Evolutionary conservation across 1,140 invertebrate species (phyloP).

Genomic region (Eciton burchellii): DNA sequence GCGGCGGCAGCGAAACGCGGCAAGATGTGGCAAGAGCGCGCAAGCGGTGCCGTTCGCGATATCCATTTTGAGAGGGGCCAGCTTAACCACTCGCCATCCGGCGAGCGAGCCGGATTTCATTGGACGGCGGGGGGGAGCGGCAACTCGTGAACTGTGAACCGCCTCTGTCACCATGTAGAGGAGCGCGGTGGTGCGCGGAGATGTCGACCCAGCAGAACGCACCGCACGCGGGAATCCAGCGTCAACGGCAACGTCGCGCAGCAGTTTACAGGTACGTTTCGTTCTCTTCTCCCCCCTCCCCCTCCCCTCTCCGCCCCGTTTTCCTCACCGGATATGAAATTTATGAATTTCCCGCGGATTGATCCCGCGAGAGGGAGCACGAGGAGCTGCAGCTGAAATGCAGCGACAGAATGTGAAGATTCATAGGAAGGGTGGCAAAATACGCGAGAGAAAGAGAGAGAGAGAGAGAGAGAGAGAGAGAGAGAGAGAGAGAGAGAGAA

Average conservation of each 20-base stretch:
- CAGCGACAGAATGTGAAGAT: no score
- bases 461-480: no score
- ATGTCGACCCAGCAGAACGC: not conserved
- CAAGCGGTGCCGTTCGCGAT: slow-evolving; percentile 26
- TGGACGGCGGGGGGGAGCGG: not conserved
- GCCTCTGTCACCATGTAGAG: slow-evolving; percentile 16
- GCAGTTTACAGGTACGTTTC: slow-evolving; percentile 34
- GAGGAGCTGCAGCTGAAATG: no score
- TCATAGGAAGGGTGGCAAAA: no score
- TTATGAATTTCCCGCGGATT: no score
- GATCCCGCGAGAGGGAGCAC: no score
- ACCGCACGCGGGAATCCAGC: not conserved
- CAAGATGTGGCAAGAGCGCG: slow-evolving; percentile 36
- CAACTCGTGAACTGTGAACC: not conserved
- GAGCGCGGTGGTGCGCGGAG: not conserved
- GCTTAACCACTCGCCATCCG: slow-evolving; percentile 12
- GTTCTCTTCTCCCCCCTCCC: no score
- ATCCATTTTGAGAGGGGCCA: slow-evolving; percentile 26
- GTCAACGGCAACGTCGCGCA: not conserved
- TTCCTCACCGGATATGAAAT: no score
- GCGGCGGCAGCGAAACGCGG: not conserved
- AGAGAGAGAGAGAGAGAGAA: no score
- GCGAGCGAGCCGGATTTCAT: slow-evolving; percentile 10
- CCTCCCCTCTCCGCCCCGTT: no score
- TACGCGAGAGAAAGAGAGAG: no score